Evolutionary conservation across 2,888 invertebrate genomes (phyloP), one percentile per base, ranked within the genome.

Genomic region (Drosophila sordidapex): DNA sequence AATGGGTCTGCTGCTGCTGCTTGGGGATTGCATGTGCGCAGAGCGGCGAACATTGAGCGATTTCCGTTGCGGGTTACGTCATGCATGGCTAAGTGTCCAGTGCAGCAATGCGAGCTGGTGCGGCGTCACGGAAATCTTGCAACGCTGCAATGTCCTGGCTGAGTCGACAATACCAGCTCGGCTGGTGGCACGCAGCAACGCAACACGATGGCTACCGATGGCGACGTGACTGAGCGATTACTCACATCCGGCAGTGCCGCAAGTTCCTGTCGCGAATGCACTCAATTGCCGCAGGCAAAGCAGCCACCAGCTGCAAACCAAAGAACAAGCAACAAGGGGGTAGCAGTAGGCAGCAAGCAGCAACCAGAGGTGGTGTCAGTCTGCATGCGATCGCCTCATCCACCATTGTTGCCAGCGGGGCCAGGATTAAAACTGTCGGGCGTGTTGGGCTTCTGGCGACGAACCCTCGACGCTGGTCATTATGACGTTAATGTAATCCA

Each of bases 401-500:
- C 56, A 38, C 18, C 46, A 52, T 65, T 69, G 51, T 63, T 65
- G 59, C 49, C 68, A 56, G 56, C 31, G 15, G 8, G 59, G 52
- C 68, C 57, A 82, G 87, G 88, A 87, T 87, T 87, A 89, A 88
- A 71, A 73, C 81, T 74, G 82, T 73, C 79, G 72, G 71, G 31
- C 67, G 76, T 67, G 76, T 67, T 77, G 72, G 70, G 36, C 67
- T 81, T 67, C 85, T 72, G 74, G 43, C 70, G 74, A 53, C 72
- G 63, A 33, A 18, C 66, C 57, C 69, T 60, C 74, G 62, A 72
- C 76, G 71, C 69, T 89, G 73, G 72, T 87, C 87, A 89, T 87
- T 87, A 89, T 89, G 88, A 87, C 78, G 83, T 89, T 88, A 87
- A 87, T 87, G 87, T 85, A 87, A 87, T 83, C 76, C 86, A 87